Evolutionary conservation across 2,113 vertebrate species (phyloP), one percentile per base, ranked within the genome.

Genomic region (Miniopterus natalensis): DNA sequence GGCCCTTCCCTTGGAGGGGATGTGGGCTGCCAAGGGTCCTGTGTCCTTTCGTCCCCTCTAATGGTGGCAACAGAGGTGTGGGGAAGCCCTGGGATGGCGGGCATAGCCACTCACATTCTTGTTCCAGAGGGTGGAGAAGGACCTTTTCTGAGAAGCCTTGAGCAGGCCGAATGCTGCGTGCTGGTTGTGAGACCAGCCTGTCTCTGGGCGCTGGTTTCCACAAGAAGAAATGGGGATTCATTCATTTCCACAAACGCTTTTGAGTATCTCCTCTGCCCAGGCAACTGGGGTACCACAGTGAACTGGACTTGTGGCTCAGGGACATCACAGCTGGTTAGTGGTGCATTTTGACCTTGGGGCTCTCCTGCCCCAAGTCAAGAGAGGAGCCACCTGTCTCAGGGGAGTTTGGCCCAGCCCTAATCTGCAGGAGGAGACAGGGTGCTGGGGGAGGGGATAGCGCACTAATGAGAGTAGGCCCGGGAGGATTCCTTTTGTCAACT

Each of bases 261-360:
- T 31, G 74, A 74, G 66, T 42, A 40, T 42, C n/a, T 45, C 2
- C 73, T 74, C 12, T 25, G 40, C 1, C 0, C 27, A 0, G 2
- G 68, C 25, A 20, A 21, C 14, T 0, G 0, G 68, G 47, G 49
- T 57, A 5, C 29, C 31, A 0, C 3, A 13, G 75, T 14, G 10
- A 42, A 40, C 7, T 36, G 36, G 29, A 10, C 51, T 53, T 2
- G 8, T 0, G 2, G 42, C 59, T 40, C 40, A 49, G 40, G 36
- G 49, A 88, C 6, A 42, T 31, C 65, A 10, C 20, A 29, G 74
- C 75, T 68, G 6, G 13, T 31, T 49, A 21, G 27, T 3, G 23
- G 36, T 23, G 23, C 29, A 8, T 40, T 49, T 55, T 14, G 29
- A 88, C 20, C 15, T 17, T 31, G 6, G 55, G 27, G 29, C 49